These are phyloP conservation scores for Macaca mulatta DNA, from an alignment of 2,113 vertebrate species.

Conservation along the genomic window DNA sequence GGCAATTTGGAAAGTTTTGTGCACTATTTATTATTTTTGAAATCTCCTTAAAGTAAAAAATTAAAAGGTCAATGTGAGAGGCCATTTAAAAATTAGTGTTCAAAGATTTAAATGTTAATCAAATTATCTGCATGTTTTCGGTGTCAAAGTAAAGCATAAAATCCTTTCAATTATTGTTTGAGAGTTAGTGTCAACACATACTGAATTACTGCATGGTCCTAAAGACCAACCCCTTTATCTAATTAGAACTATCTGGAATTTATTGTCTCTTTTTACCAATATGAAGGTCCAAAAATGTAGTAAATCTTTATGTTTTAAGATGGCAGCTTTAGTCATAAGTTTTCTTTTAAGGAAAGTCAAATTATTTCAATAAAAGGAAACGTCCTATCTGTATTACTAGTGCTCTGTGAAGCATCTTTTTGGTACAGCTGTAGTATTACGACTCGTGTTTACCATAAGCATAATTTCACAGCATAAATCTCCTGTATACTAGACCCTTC, in stretches of 20 bases:
- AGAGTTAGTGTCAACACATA: background rate
- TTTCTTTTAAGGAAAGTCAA: slow-evolving; percentile 9
- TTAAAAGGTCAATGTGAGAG: slow-evolving; percentile 45
- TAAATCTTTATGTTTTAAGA: background rate
- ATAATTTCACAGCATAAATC: background rate
- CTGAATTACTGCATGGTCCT: background rate
- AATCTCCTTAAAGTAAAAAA: slow-evolving; percentile 53
- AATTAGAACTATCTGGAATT: background rate
- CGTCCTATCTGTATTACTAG: background rate
- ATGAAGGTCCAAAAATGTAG: background rate
- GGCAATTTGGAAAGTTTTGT: slow-evolving; percentile 53
- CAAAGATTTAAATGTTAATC: slow-evolving; percentile 58
- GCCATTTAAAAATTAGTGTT: slow-evolving; percentile 51
- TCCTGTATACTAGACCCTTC: background rate
- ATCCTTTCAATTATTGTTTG: slow-evolving; percentile 28
- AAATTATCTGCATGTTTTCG: slow-evolving; percentile 49
- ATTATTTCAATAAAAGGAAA: slow-evolving; percentile 24
- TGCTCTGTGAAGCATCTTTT: background rate
- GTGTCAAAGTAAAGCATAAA: slow-evolving; percentile 9
- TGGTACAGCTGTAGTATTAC: background rate
- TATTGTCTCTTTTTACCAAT: slow-evolving; percentile 31
- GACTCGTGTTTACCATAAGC: background rate
- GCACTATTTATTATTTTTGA: slow-evolving; percentile 62
- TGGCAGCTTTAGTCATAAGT: background rate
- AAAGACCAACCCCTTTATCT: background rate